Base-by-base conservation (phyloP, 1,140 invertebrate species). In the Oryctes rhinoceros region DNA sequence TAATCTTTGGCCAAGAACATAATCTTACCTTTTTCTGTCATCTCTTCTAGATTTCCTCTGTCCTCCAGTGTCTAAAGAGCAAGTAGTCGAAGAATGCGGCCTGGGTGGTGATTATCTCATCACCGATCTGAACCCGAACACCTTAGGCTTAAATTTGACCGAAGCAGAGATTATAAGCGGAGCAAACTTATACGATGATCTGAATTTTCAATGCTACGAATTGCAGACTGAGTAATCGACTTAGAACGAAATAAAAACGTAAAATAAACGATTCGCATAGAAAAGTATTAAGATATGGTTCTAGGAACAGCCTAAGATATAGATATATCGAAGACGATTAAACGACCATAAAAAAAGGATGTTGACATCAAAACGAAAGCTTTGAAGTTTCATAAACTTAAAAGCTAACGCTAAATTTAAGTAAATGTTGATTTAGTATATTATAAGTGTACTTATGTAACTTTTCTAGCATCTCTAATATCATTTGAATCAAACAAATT, bases 81-180 rank as follows among this genome's bases (percentile, higher is more conserved):
- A 90, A 39, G 88, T 91, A 0, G 90, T 90, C 2, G 89, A 91
- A 81, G 91, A 92, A 83, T 91, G 90, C 80, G 91, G 91, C 10
- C 84, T 89, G 37, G 82, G 83, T 10, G 89, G 88, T 71, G 88
- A 90, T 62, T 91, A 89, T 81, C 83, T 91, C 6, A 89, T 91
- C 0, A 90, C 90, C 0, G 90, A 91, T 81, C 79, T 91, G 7
- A 90, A 91, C 82, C 89, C 90, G 3, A 87, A 88, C 5, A 85
- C 87, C 3, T 80, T 91, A 13, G 90, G 89, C 7, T 76, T 91
- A 37, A 91, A 90, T 82, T 85, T 91, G 81, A 82, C 87, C 1
- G 90, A 91, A 81, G 84, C 88, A 0, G 90, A 91, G 76, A 85
- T 90, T 3, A 88, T 90, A 5, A 85, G 86, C 0, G 85, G 89